Evolutionary conservation across 2,113 vertebrate genomes (phyloP).

Genomic region (Leptosomus discolor): DNA sequence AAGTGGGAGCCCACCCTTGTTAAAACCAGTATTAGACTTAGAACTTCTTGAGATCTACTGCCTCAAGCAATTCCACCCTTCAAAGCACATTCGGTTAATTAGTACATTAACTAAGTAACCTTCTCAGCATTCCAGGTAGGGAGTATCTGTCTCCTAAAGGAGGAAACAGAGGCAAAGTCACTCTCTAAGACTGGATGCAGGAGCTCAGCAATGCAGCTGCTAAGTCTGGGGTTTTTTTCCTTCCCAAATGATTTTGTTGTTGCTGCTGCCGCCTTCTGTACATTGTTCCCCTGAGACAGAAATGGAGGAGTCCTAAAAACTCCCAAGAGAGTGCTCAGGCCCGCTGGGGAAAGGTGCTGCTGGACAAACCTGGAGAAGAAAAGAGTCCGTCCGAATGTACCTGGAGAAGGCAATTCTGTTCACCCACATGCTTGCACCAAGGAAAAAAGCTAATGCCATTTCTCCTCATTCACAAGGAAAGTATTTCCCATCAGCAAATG

Average conservation of each 20-base stretch:
- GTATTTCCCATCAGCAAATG: not conserved
- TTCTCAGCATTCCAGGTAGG: slow-evolving; percentile 34
- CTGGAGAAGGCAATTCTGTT: not conserved
- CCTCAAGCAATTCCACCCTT: not conserved
- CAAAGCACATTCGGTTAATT: not conserved
- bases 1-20: not conserved
- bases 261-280: not conserved
- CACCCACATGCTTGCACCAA: not conserved
- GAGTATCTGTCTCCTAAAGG: not conserved
- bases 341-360: not conserved
- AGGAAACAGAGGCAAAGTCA: not conserved
- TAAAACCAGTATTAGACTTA: not conserved
- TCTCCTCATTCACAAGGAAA: not conserved
- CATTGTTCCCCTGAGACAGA: not conserved
- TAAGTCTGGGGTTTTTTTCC: not conserved
- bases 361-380: not conserved
- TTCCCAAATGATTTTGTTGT: not conserved
- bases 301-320: not conserved
- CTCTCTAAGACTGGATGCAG: not conserved
- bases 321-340: not conserved
- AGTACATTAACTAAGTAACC: slow-evolving; percentile 45
- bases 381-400: not conserved
- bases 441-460: not conserved
- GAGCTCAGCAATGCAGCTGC: not conserved
- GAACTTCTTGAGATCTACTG: not conserved